Evolutionary conservation across 37 sponge, comb jelly and placozoan genomes (phyloP).

Genomic region (Aplysina aerophoba): DNA sequence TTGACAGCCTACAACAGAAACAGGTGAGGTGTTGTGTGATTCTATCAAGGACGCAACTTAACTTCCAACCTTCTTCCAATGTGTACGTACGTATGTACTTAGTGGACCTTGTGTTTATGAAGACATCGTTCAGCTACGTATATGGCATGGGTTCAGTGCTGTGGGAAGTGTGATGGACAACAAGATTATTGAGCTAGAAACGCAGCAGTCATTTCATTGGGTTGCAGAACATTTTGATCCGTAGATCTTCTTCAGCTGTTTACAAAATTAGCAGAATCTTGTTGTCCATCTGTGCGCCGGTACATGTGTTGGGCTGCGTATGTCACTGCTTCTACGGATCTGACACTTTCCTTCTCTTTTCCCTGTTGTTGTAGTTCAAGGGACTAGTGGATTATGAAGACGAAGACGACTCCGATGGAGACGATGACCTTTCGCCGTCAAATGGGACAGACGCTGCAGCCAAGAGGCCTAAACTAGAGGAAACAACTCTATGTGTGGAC

Average conservation of each 20-base stretch:
- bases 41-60: background rate
- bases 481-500: background rate
- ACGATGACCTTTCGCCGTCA: constrained; percentile 17
- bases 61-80: background rate
- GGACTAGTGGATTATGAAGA: constrained; percentile 74
- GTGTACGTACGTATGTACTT: too few relatives aligned
- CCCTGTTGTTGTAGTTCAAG: constrained; percentile 55
- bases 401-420: constrained; percentile 78
- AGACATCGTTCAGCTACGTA: too few relatives aligned
- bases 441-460: constrained; percentile 35
- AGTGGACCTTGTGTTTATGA: too few relatives aligned
- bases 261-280: too few relatives aligned
- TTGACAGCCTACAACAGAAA: background rate
- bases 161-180: too few relatives aligned
- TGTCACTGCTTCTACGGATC: background rate
- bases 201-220: too few relatives aligned
- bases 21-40: background rate
- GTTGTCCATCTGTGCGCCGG: too few relatives aligned
- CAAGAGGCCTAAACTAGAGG: constrained; percentile 69
- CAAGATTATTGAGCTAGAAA: too few relatives aligned
- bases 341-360: background rate
- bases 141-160: too few relatives aligned
- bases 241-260: too few relatives aligned
- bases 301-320: too few relatives aligned
- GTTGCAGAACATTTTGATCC: too few relatives aligned